A percentile compares a stretch with the other conserved stretches of the same genome.
These are phyloP conservation scores for Lasioglossum albipes DNA, from an alignment of 1,140 invertebrate species.

Conservation along the genomic window DNA sequence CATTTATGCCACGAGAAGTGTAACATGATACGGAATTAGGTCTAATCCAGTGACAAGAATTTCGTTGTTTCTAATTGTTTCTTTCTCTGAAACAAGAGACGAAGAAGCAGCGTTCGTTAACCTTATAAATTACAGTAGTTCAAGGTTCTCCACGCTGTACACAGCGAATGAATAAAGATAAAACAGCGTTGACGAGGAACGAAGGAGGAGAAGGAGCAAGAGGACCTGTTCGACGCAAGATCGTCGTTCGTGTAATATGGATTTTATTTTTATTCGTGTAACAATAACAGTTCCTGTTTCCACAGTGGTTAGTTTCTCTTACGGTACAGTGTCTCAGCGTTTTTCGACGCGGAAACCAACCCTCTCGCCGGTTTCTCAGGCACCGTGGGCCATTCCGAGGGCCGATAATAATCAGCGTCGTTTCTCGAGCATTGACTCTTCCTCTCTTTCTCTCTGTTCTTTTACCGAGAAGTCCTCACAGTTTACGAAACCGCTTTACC, in stretches of 20 bases:
- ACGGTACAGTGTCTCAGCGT: constrained; percentile 25
- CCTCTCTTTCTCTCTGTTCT: background rate
- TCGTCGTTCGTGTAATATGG: constrained; percentile 29
- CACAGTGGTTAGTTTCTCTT: constrained; percentile 39
- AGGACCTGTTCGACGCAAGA: background rate
- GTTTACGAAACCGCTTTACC: no score
- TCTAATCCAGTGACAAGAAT: no score
- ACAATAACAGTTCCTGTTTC: constrained; percentile 61
- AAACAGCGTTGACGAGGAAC: background rate
- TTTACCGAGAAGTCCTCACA: no score
- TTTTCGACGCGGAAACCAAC: constrained; percentile 11
- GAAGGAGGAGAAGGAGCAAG: background rate
- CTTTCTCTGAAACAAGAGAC: no score
- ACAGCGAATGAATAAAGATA: no score
- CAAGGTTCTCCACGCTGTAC: no score
- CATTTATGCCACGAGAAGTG: no score
- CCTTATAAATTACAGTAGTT: no score
- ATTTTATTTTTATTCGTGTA: constrained; percentile 62
- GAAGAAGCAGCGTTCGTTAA: no score
- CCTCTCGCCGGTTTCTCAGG: constrained; percentile 8
- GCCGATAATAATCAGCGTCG: background rate
- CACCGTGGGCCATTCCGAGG: background rate
- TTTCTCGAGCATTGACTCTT: background rate
- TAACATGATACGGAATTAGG: no score
- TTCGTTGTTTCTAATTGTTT: no score